Evolutionary conservation across 2,113 vertebrate genomes (phyloP), one percentile per base, ranked within the genome.

Genomic region (Grammomys dolichurus): DNA sequence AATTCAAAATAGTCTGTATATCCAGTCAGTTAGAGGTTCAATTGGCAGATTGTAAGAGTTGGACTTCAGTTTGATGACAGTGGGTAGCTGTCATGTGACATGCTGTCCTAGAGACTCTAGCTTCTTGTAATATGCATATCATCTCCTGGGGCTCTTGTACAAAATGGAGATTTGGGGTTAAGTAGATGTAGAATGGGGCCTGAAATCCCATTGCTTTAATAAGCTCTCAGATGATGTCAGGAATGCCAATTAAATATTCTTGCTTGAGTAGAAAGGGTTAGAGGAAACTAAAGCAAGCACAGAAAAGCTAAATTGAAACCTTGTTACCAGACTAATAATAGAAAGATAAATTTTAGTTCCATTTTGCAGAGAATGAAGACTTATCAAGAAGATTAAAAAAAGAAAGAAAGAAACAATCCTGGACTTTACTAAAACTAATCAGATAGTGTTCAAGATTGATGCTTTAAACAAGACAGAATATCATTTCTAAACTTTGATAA

Each of bases 321-420:
- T 72, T 60, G 13, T 67, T 69, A 51, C 19, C 63, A 76, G 10
- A 65, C 40, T 13, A 43, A 43, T 65, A 51, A 84, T 20, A 33
- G 33, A 31, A 87, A 11, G 5, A 54, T 60, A 87, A 43, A 3
- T 58, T 67, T 58, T n/a, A 43, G 16, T 8, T 78, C 26, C 43
- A 54, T 78, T 78, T 75, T 88, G 19, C 26, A 73, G 76, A 95
- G 78, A 87, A 60, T 92, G n/a, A 92, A 56, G 51, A 94, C 46
- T 70, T 33, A 33, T 33, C 31, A 69, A 28, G 31, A 69, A 33
- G 60, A 76, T 46, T 65, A 13, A 60, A 95, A 96, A 77, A 40
- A 48, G 77, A 26, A 91, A 51, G 51, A 54, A 95, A 96, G 78
- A 40, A 48, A 82, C 24, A 5, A 5, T 46, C 26, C 14, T 67